Evolutionary conservation across 2,113 vertebrate genomes (phyloP), one percentile per base, ranked within the genome.

Genomic region (Chloebia gouldiae): DNA sequence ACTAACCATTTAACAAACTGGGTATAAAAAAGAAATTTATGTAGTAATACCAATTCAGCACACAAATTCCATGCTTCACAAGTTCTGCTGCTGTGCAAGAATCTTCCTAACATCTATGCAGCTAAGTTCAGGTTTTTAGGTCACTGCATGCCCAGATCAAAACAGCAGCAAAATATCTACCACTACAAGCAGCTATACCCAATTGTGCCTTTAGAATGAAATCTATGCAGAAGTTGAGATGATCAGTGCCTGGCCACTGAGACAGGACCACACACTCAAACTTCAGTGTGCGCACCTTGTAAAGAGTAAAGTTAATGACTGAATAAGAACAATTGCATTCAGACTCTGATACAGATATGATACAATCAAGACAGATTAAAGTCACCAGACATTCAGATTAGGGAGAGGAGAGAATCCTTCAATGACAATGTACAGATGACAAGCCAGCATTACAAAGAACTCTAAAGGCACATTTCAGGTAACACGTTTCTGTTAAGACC

Each of bases 391-490:
- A 92, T 89, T 93, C 93, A 77, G 27, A 63, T 93, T 71, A 80
- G 31, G 37, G 54, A 65, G 35, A 65, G 25, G 76, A 75, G 44
- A 66, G 78, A 77, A 76, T 89, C 37, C 54, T 87, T 94, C 69
- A 60, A 27, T 64, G 90, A 89, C 69, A 68, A 47, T 13, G 31
- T 77, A 92, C 73, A 90, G 64, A 60, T 90, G 83, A 88, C 40
- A 91, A 92, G 83, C 65, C 19, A 87, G 91, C 93, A 78, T 85
- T 70, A 86, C 91, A 53, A 33, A 96, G 96, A 86, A 96, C 94
- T 97, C 97, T 97, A 96, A 98, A 98, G 98, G 97, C 97, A 95
- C 86, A 94, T 88, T 97, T 95, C 96, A 93, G 96, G 96, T 94
- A 96, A 97, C 78, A 68, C 64, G 81, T 96, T 97, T 97, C 96